Percentiles rank a stretch among this genome's conserved stretches.
Evolutionary conservation across 1,140 invertebrate species (phyloP).

Genomic region (Hylaeus anthracinus): DNA sequence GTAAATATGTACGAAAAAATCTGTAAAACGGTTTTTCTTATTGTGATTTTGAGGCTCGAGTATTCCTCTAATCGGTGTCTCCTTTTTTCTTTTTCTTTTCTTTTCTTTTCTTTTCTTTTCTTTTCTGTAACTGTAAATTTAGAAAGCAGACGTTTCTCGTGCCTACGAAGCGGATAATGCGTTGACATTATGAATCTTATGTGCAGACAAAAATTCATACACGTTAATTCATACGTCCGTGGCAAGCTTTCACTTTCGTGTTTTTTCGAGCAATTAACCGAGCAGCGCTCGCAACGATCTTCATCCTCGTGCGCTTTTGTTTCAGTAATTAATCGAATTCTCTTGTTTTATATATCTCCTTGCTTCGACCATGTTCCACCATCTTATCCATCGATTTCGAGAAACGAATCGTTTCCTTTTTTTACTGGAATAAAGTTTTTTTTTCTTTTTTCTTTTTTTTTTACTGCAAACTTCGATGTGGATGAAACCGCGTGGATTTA

Average conservation of each 20-base stretch:
- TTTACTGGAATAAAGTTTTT: too few relatives aligned
- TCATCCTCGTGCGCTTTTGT: background rate
- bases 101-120: too few relatives aligned
- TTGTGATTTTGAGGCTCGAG: too few relatives aligned
- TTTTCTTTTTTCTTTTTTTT: too few relatives aligned
- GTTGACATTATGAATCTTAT: slow-evolving; percentile 6
- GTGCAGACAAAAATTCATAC: slow-evolving; percentile 33
- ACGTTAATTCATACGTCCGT: slow-evolving; percentile 42
- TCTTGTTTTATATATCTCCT: too few relatives aligned
- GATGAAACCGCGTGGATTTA: too few relatives aligned
- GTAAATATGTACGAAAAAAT: too few relatives aligned
- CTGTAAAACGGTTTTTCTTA: too few relatives aligned
- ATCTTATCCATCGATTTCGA: background rate
- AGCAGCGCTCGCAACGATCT: background rate
- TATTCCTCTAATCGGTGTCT: too few relatives aligned
- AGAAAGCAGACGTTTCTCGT: background rate
- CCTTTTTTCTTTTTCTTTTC: too few relatives aligned
- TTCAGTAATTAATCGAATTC: background rate
- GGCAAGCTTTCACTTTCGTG: slow-evolving; percentile 21
- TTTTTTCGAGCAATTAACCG: slow-evolving; percentile 5
- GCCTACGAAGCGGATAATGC: background rate
- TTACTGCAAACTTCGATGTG: too few relatives aligned
- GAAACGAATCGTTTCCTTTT: background rate
- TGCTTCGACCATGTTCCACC: background rate
- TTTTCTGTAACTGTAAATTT: background rate